Base-by-base conservation (phyloP, 1,140 invertebrate genomes). In the Neodiprion pinetum region DNA sequence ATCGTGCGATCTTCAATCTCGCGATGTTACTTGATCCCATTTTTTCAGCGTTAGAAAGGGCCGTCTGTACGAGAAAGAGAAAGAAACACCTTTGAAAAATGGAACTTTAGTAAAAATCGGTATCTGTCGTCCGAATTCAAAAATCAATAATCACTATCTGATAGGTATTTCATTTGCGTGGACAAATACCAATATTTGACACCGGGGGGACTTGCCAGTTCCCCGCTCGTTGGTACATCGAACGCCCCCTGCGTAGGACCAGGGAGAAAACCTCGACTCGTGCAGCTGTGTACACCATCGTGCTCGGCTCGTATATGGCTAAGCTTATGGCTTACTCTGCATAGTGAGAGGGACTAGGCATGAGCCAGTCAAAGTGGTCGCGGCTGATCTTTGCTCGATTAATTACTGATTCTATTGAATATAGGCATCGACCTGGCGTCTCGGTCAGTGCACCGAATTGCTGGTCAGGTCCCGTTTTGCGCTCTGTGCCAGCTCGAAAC, bases 231-330 rank as follows among this genome's bases (percentile, higher is more conserved):
- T 61, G n/a, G 28, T 40, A 2, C 28, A 12, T 14, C 53, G 53
- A 14, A 7, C 4, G 53, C 9, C 53, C n/a, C 11, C 53, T 9
- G n/a, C 75, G 67, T 67, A 70, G 67, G 70, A 74, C 73, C 67
- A 66, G 72, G 74, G 71, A 61, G 53, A 61, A 78, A 86, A 86
- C 83, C 83, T 40, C 28, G 28, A 40, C 80, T 81, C 70, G 78
- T 79, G 82, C 85, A 86, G 85, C 85, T 86, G 85, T 86, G 84
- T 86, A 86, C 80, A 86, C 85, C 78, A 14, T 14, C 53, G 53
- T 14, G 53, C 53, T 61, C 11, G 9, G n/a, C 53, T 40, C 28
- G 4, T 61, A 61, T 9, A 11, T 61, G n/a, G 53, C 53, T 61
- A 61, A 61, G 53, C 53, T 61, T 17, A 61, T 61, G 53, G 53